Conservation (phyloP, 2,113 vertebrate species). For the Apteryx owenii region DNA sequence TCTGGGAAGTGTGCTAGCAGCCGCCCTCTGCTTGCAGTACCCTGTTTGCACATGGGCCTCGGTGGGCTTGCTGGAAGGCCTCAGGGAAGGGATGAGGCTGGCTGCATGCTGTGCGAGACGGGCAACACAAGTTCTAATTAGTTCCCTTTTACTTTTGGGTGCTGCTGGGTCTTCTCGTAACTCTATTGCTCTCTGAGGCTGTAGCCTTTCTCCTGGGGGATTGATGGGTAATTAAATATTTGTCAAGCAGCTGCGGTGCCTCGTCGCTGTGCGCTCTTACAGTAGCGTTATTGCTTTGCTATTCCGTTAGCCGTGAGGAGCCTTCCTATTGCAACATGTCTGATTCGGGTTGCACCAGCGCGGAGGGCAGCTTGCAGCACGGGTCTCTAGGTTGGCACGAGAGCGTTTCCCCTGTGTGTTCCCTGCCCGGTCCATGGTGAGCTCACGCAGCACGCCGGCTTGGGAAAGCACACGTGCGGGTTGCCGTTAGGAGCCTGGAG, state of each 20-base stretch:
- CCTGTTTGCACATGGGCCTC: not conserved
- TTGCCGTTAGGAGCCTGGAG: not conserved
- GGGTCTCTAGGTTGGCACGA: not conserved
- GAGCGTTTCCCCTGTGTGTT: no score
- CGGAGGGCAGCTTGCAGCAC: fast-evolving
- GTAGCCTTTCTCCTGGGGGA: not conserved
- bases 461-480: not conserved
- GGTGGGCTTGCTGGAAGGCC: not conserved
- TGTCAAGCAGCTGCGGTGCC: no score
- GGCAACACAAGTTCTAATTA: fast-evolving
- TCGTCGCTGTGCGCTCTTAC: not conserved
- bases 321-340: no score
- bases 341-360: no score
- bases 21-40: not conserved
- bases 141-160: not conserved
- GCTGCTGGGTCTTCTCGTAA: fast-evolving
- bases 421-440: no score
- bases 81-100: not conserved
- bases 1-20: not conserved
- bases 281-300: not conserved
- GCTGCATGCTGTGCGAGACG: not conserved
- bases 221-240: fast-evolving
- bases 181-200: not conserved
- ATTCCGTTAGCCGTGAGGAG: not conserved
- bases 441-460: no score